Conservation (phyloP, 1,140 invertebrate species). For the Brachionus plicatilis region DNA sequence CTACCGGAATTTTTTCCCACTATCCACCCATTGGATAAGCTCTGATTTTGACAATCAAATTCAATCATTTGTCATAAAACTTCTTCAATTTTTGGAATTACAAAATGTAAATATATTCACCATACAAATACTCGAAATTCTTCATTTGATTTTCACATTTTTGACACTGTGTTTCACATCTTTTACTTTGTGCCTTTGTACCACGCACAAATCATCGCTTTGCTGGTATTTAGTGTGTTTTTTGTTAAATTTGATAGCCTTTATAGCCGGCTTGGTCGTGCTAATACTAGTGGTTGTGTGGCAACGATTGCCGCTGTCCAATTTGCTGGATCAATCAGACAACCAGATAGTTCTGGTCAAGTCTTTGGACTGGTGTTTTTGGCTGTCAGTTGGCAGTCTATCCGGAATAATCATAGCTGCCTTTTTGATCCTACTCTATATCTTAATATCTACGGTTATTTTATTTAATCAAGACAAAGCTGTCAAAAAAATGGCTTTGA, state of each 20-base stretch:
- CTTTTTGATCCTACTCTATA: slow-evolving; percentile 1
- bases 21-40: not conserved
- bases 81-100: slow-evolving; percentile 17
- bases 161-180: slow-evolving; percentile 29
- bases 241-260: slow-evolving; percentile 7
- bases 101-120: slow-evolving; percentile 20
- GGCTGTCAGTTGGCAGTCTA: not conserved
- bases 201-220: not conserved
- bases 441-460: not conserved
- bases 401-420: not conserved
- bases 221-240: slow-evolving; percentile 38
- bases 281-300: slow-evolving; percentile 12
- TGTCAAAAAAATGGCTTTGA: not conserved
- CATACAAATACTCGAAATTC: slow-evolving; percentile 25
- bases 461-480: not conserved
- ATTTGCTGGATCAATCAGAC: not conserved
- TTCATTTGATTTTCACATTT: slow-evolving; percentile 38
- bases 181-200: slow-evolving; percentile 37
- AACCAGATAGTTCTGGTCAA: not conserved
- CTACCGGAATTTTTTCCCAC: not conserved
- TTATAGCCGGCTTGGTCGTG: not conserved
- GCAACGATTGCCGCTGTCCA: not conserved
- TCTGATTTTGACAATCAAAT: slow-evolving; percentile 28
- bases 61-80: slow-evolving; percentile 11
- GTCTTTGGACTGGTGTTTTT: slow-evolving; percentile 28